Evolutionary conservation across 2,888 invertebrate genomes (phyloP).

Genomic region (Rhamphomyia laevipes): DNA sequence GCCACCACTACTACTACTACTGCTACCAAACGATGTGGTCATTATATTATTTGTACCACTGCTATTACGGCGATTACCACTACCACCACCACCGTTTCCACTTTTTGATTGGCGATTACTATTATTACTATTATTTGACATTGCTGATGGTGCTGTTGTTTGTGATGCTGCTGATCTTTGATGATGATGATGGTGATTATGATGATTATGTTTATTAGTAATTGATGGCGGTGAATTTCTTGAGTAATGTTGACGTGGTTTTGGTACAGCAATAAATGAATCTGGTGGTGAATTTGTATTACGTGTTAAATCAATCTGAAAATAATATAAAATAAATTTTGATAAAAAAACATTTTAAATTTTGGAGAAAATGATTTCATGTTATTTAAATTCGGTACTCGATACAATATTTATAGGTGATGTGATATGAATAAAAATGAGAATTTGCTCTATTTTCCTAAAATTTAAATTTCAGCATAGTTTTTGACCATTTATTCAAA

Average conservation of each 20-base stretch:
- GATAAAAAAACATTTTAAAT: no score
- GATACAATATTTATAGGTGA: no score
- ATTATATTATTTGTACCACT: constrained; percentile 10
- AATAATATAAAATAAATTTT: neutral
- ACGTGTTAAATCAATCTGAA: constrained; percentile 14
- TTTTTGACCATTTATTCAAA: no score
- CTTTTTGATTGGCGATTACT: neutral
- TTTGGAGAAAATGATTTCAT: no score
- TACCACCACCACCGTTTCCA: constrained; percentile 3
- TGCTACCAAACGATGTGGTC: constrained; percentile 26
- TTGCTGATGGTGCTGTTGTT: constrained; percentile 13
- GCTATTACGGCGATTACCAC: constrained; percentile 8
- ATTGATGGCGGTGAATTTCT: constrained; percentile 13
- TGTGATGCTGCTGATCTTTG: constrained; percentile 15
- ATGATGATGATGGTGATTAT: constrained; percentile 4
- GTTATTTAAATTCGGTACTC: no score
- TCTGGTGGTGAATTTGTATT: constrained; percentile 14
- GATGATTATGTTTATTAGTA: constrained; percentile 2
- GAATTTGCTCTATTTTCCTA: no score
- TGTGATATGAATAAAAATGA: no score
- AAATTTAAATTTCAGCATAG: no score
- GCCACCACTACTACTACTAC: constrained; percentile 17
- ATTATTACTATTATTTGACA: constrained; percentile 1
- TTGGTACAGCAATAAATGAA: neutral
- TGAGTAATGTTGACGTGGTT: constrained; percentile 7